phyloP scores from a whole-genome alignment of 1,140 invertebrate genomes.

The Cherax quadricarinatus region DNA sequence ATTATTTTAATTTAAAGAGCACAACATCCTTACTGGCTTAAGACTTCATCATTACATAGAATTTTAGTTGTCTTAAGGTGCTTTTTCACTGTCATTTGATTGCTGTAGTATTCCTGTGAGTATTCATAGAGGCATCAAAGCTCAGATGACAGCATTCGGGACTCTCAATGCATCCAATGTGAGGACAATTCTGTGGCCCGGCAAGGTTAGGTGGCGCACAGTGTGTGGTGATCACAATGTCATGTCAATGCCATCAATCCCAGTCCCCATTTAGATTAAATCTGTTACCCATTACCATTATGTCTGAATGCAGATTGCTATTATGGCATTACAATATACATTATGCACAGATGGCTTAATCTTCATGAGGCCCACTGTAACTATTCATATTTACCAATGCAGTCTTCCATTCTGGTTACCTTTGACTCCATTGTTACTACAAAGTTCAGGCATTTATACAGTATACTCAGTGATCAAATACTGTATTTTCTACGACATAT shows the following conservation, averaged over 20 bases:
- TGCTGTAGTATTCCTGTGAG: too few species aligned
- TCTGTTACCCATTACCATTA: not conserved
- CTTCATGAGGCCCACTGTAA: not conserved
- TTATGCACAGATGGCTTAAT: not conserved
- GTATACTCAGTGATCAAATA: not conserved
- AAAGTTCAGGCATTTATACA: not conserved
- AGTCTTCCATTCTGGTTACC: not conserved
- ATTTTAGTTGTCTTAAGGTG: too few species aligned
- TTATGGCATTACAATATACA: not conserved
- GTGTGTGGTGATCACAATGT: too few species aligned
- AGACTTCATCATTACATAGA: not conserved
- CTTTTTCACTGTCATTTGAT: too few species aligned
- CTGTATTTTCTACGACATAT: not conserved
- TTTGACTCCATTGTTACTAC: not conserved
- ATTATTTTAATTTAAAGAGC: not conserved
- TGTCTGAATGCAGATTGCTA: not conserved
- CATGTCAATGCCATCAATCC: too few species aligned
- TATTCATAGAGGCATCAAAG: not conserved
- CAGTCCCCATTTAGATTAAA: not conserved
- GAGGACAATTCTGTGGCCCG: too few species aligned
- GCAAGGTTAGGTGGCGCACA: too few species aligned
- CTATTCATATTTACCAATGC: not conserved
- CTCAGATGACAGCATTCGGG: too few species aligned
- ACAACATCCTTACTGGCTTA: not conserved
- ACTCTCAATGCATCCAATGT: too few species aligned